Percentiles rank a stretch among this genome's conserved stretches.
These are phyloP conservation scores for Aproaerema taeniolella DNA, from an alignment of 2,888 invertebrate genomes.

Conservation along the genomic window DNA sequence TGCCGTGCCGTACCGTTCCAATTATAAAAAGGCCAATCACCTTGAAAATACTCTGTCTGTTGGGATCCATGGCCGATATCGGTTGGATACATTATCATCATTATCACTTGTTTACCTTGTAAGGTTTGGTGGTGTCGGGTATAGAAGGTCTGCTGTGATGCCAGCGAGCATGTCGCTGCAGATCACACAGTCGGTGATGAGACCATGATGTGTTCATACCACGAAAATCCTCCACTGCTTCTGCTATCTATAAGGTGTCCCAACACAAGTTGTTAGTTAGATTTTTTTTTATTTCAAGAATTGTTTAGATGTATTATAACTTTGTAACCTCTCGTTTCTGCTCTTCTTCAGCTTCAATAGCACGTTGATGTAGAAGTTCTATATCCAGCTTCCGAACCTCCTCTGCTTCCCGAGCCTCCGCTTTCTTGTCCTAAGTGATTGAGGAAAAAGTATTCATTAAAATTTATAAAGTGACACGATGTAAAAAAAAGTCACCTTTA, in stretches of 20 bases:
- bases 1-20: too few relatives aligned
- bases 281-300: too few relatives aligned
- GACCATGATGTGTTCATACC: slow-evolving; percentile 74
- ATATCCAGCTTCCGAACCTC: slow-evolving; percentile 78
- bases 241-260: slow-evolving; percentile 55
- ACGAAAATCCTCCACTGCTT: slow-evolving; percentile 52
- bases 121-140: slow-evolving; percentile 52
- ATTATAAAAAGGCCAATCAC: too few relatives aligned
- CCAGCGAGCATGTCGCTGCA: slow-evolving; percentile 54
- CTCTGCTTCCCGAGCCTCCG: slow-evolving; percentile 76
- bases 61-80: too few relatives aligned
- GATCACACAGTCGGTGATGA: slow-evolving; percentile 57
- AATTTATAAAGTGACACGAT: too few relatives aligned
- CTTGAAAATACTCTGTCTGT: too few relatives aligned
- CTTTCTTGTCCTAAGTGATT: slow-evolving; percentile 74
- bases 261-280: too few relatives aligned
- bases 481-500: too few relatives aligned
- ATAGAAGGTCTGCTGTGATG: slow-evolving; percentile 59
- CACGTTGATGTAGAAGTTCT: slow-evolving; percentile 78
- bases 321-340: slow-evolving; percentile 68
- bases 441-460: too few relatives aligned
- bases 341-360: slow-evolving; percentile 76
- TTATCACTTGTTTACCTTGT: slow-evolving; percentile 40
- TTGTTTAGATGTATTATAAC: too few relatives aligned
- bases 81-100: too few relatives aligned